A percentile compares a stretch with the other conserved stretches of the same genome.
Conservation (phyloP, 2,797 vertebrate species). For the Lithobates sylvaticus region DNA sequence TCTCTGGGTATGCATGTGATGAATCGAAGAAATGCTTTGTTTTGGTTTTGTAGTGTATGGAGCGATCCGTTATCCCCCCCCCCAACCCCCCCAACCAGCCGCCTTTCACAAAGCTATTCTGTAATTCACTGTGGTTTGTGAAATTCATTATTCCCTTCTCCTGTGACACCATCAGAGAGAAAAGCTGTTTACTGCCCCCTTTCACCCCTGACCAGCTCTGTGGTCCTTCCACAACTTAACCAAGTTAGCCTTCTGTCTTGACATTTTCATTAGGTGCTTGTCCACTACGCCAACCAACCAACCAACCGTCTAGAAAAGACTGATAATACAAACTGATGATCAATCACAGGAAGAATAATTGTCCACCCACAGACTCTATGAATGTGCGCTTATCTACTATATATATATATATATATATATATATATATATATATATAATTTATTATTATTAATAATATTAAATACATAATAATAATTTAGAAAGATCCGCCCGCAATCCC, state of each 20-base stretch:
- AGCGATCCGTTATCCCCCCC: not conserved
- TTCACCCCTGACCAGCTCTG: slow-evolving; percentile 30
- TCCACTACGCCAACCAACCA: not conserved
- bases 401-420: too few species aligned
- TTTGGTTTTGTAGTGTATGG: not conserved
- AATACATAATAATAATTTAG: too few species aligned
- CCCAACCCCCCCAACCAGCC: not conserved
- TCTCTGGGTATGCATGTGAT: not conserved
- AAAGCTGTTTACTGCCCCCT: not conserved
- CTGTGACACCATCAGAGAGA: not conserved
- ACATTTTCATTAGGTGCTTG: not conserved
- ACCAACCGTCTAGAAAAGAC: not conserved
- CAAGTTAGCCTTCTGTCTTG: not conserved
- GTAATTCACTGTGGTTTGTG: slow-evolving; percentile 1
- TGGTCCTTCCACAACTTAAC: not conserved
- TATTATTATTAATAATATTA: too few species aligned
- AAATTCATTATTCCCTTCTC: slow-evolving; percentile 23
- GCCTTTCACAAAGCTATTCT: slow-evolving; percentile 2
- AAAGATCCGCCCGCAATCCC: too few species aligned
- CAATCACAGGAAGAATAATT: not conserved
- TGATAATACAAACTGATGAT: not conserved
- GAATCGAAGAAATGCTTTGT: slow-evolving; percentile 18
- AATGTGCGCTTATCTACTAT: too few species aligned
- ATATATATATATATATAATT: too few species aligned
- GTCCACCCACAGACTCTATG: too few species aligned